A percentile compares a stretch with the other conserved stretches of the same genome.
These are phyloP conservation scores for Enteromius radiatus DNA, from an alignment of 2,797 vertebrate genomes.

Conservation along the genomic window DNA sequence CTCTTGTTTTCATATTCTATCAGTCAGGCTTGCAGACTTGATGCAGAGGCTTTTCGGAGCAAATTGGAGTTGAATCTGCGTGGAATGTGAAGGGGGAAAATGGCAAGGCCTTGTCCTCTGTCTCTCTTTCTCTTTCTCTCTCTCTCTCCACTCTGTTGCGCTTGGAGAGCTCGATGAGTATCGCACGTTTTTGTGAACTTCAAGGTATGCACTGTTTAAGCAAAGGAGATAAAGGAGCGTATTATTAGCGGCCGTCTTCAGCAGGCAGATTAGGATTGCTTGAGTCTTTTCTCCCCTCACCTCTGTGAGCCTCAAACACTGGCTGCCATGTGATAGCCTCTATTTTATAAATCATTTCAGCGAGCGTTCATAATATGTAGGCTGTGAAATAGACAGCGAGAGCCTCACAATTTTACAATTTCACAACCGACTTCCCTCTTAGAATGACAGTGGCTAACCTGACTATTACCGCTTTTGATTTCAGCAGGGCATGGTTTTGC, in stretches of 20 bases:
- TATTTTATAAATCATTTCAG: conserved; percentile 75
- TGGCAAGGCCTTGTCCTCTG: conserved; percentile 5
- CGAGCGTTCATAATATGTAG: conserved; percentile 68
- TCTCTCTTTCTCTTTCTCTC: not conserved
- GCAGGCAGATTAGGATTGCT: conserved; percentile 70
- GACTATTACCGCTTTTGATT: conserved; percentile 82
- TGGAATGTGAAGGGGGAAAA: conserved; percentile 66
- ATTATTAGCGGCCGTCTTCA: conserved; percentile 69
- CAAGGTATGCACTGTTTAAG: conserved; percentile 72
- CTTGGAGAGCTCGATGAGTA: conserved; percentile 66
- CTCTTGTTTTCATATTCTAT: conserved; percentile 63
- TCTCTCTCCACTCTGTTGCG: conserved; percentile 42
- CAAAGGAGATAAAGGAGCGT: conserved; percentile 70
- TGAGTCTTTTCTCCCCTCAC: conserved; percentile 60
- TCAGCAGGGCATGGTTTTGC: conserved; percentile 76
- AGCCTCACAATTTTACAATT: conserved; percentile 81
- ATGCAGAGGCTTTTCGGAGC: conserved; percentile 68
- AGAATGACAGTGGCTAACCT: conserved; percentile 81
- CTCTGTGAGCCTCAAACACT: conserved; percentile 66
- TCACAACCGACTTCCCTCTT: conserved; percentile 79
- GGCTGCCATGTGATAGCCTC: conserved; percentile 72
- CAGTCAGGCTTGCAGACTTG: conserved; percentile 62
- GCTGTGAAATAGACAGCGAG: conserved; percentile 72
- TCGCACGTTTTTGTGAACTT: conserved; percentile 73
- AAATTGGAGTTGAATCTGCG: conserved; percentile 73